These are phyloP conservation scores for honey bee (Apis mellifera) DNA, from an alignment of 1,140 invertebrate species.

Conservation along the genomic window Amel_HAv3.1 CM009932.2:14964001-14964500, in stretches of 20 bases:
- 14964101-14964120: neutral
- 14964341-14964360: no score
- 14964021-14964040: no score
- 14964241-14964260: neutral
- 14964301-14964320: neutral
- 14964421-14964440: neutral
- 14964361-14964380: no score
- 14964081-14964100: no score
- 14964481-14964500: neutral
- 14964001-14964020: no score
- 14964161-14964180: neutral
- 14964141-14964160: conserved; percentile 24
- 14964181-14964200: conserved; percentile 11
- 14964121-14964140: conserved; percentile 8
- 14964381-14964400: no score
- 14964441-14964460: conserved; percentile 23
- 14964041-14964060: no score
- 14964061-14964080: no score
- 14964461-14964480: no score
- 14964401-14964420: neutral
- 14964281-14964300: neutral
- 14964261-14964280: neutral
- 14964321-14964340: no score
- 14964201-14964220: conserved; percentile 48
- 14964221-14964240: conserved; percentile 31